Percentiles rank a stretch among this genome's conserved stretches.
Evolutionary conservation across 1,140 invertebrate genomes (phyloP).

Genomic region (Drosophila persimilis): DNA sequence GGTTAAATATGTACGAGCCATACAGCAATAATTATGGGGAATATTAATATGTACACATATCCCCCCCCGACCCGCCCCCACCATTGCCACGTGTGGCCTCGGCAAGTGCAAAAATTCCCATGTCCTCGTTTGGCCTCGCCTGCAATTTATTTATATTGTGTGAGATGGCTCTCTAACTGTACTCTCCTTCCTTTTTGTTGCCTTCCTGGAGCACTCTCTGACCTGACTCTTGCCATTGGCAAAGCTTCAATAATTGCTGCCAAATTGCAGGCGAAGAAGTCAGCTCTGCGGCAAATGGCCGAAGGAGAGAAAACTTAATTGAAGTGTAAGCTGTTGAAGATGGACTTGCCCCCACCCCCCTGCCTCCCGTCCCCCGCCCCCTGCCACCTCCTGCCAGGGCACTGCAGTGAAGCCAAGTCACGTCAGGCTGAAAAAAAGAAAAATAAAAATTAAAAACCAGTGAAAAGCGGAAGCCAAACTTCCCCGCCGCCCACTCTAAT

Average conservation of each 20-base stretch:
- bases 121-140: slow-evolving; percentile 47
- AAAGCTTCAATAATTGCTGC: slow-evolving; percentile 79
- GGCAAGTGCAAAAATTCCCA: slow-evolving; percentile 27
- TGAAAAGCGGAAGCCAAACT: slow-evolving; percentile 43
- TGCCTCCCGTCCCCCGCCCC: slow-evolving; percentile 17
- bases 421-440: slow-evolving; percentile 57
- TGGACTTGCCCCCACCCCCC: slow-evolving; percentile 44
- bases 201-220: slow-evolving; percentile 1
- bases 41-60: neutral
- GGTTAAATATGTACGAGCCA: neutral
- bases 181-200: neutral
- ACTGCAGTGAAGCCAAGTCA: slow-evolving; percentile 58
- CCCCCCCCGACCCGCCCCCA: too few relatives aligned
- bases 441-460: slow-evolving; percentile 32
- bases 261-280: slow-evolving; percentile 67
- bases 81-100: slow-evolving; percentile 4
- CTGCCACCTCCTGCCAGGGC: neutral
- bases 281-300: slow-evolving; percentile 54
- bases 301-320: slow-evolving; percentile 64
- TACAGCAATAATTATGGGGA: slow-evolving; percentile 23
- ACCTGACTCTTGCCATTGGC: slow-evolving; percentile 64
- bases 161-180: slow-evolving; percentile 21
- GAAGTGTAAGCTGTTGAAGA: slow-evolving; percentile 75
- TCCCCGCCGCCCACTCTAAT: slow-evolving; percentile 48
- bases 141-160: slow-evolving; percentile 75